Base-by-base conservation (phyloP, 2,113 vertebrate species). In the Pogonocichla stellata region DNA sequence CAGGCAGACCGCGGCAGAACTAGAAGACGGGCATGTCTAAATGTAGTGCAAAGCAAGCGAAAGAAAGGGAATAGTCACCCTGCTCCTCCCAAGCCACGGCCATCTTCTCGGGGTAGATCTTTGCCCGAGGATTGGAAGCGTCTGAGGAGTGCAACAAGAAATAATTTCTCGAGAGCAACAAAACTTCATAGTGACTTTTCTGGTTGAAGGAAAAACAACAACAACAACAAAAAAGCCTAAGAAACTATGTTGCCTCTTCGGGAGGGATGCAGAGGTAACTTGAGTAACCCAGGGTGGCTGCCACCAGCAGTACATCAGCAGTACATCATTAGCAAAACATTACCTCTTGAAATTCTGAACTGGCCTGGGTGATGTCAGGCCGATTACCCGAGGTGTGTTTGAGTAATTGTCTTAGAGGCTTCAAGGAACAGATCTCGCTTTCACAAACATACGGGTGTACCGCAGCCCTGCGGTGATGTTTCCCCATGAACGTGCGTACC, bases 401-500 rank as follows among this genome's bases (percentile, higher is more conserved):
- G 64, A 65, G 17, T 14, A 58, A 47, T 29, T 65, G 20, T 25
- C 45, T 42, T 40, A 22, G 23, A n/a, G 48, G 33, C 29, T 90
- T 86, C 45, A 20, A 18, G 50, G 47, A 78, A 12, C 17, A 17
- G 42, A 28, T 31, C 26, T 50, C 10, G 2, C n/a, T 71, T 77
- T 19, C 43, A 20, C 54, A 22, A 24, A 36, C 40, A 20, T 17
- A 40, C 10, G 45, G 8, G 11, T 3, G 33, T 31, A 85, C 42
- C 5, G 5, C 28, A 69, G 87, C 50, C 72, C 47, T 24, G 65
- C 18, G 1, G 64, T 5, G 53, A 9, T 53, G 48, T 88, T 25
- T 73, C 29, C n/a, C 9, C 4, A 6, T 11, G n/a, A 72, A 20
- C 1, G 19, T 19, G 4, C 14, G 0, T 8, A 25, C 25, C 28